Evolutionary conservation across 2,888 invertebrate species (phyloP).

Genomic region (Lasiommata megera): DNA sequence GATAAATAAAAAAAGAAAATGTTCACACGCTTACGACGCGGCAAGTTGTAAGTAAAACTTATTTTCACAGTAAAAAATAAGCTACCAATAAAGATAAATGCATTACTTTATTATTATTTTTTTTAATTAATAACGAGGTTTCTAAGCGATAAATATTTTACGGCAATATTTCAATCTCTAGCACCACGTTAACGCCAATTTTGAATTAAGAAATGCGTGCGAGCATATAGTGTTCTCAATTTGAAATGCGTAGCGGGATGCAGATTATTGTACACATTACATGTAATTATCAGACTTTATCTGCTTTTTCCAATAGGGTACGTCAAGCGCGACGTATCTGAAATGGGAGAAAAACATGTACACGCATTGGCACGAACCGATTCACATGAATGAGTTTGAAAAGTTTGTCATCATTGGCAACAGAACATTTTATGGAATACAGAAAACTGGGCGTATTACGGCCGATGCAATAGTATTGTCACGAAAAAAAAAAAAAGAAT

Average conservation of each 20-base stretch:
- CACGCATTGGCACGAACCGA: conserved; percentile 61
- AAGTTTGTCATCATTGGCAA: conserved; percentile 55
- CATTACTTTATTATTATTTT: conserved; percentile 16
- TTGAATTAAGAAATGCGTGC: conserved; percentile 34
- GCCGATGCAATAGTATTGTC: no score
- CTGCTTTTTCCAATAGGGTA: conserved; percentile 76
- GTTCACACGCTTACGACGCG: conserved; percentile 16
- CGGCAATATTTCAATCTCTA: conserved; percentile 65
- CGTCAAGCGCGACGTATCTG: conserved; percentile 65
- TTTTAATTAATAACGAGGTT: conserved; percentile 40
- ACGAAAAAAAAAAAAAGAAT: no score
- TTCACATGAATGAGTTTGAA: conserved; percentile 68
- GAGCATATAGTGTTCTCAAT: conserved; percentile 52
- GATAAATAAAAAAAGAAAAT: conserved; percentile 19
- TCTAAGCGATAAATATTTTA: conserved; percentile 66
- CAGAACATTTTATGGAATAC: neutral
- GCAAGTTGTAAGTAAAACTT: conserved; percentile 52
- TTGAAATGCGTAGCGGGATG: conserved; percentile 57
- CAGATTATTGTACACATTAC: conserved; percentile 56
- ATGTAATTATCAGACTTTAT: conserved; percentile 76
- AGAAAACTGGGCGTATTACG: neutral
- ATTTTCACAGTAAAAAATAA: conserved; percentile 70
- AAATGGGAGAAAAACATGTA: conserved; percentile 62
- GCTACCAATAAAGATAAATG: conserved; percentile 43
- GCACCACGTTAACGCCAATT: conserved; percentile 44